Conservation (phyloP, 2,888 invertebrate genomes). For the Lobophora halterata region DNA sequence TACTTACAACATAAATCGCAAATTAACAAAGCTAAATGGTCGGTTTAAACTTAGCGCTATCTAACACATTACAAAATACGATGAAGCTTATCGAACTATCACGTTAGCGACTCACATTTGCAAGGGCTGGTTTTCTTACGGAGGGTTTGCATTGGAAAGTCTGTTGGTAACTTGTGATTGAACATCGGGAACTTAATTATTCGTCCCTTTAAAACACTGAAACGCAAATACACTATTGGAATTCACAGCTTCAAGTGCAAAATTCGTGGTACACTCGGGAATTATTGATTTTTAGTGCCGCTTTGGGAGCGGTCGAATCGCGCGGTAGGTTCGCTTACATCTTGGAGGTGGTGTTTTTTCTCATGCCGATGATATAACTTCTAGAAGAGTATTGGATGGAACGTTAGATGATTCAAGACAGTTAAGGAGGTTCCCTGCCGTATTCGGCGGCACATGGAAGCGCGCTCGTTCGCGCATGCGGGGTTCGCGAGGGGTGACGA, state of each 20-base stretch:
- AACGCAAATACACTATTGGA: slow-evolving; percentile 67
- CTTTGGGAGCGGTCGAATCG: slow-evolving; percentile 37
- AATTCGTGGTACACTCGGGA: slow-evolving; percentile 50
- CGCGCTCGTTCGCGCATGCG: slow-evolving; percentile 32
- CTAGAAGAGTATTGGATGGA: slow-evolving; percentile 39
- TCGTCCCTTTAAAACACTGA: slow-evolving; percentile 52
- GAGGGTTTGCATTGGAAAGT: slow-evolving; percentile 92
- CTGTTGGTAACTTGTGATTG: slow-evolving; percentile 80
- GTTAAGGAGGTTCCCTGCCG: slow-evolving; percentile 42
- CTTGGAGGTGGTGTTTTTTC: slow-evolving; percentile 25
- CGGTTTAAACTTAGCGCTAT: slow-evolving; percentile 63
- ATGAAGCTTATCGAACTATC: slow-evolving; percentile 45
- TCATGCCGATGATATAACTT: slow-evolving; percentile 25
- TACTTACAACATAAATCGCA: slow-evolving; percentile 61
- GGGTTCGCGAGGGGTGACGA: slow-evolving; percentile 33
- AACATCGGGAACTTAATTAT: slow-evolving; percentile 69
- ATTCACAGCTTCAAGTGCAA: slow-evolving; percentile 55
- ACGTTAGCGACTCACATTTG: slow-evolving; percentile 89
- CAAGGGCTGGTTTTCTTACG: slow-evolving; percentile 96
- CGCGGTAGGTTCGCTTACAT: slow-evolving; percentile 37
- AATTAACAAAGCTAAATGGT: slow-evolving; percentile 67
- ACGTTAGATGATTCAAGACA: slow-evolving; percentile 44
- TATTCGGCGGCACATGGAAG: slow-evolving; percentile 47
- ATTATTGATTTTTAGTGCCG: slow-evolving; percentile 65
- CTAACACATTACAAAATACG: slow-evolving; percentile 57